phyloP scores from a whole-genome alignment of 2,113 vertebrate genomes.

The Heptranchias perlo region DNA sequence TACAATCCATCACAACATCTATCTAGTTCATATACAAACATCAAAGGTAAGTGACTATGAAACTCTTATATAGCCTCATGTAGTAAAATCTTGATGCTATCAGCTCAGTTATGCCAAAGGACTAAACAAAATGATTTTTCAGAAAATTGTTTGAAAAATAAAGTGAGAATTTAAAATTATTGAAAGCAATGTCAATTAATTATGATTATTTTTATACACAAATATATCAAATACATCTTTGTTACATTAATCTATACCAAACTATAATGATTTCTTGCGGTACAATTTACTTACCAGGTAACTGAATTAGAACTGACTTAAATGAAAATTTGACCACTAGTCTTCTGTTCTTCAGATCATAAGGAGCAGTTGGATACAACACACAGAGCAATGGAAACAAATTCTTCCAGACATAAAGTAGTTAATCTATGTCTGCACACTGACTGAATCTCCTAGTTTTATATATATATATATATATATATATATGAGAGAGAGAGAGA shows the following conservation, averaged over 20 bases:
- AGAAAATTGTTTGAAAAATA: background rate
- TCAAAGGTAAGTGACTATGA: background rate
- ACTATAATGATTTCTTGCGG: background rate
- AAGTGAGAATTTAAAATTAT: background rate
- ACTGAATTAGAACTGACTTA: conserved; percentile 22
- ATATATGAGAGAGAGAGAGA: too few species aligned
- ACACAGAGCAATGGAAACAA: background rate
- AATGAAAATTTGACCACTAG: background rate
- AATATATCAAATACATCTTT: background rate
- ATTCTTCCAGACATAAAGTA: background rate
- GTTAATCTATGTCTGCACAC: background rate
- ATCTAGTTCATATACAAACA: background rate
- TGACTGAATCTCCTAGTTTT: background rate
- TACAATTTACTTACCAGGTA: background rate
- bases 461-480: background rate
- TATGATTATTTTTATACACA: background rate
- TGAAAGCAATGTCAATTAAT: background rate
- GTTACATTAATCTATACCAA: background rate
- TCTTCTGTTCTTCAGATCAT: background rate
- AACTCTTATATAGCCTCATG: background rate
- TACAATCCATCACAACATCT: background rate
- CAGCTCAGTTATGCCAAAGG: background rate
- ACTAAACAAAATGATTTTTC: background rate
- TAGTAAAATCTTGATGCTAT: background rate
- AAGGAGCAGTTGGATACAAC: conserved; percentile 10